Evolutionary conservation across 2,888 invertebrate species (phyloP).

Genomic region (Allophyes oxyacanthae): DNA sequence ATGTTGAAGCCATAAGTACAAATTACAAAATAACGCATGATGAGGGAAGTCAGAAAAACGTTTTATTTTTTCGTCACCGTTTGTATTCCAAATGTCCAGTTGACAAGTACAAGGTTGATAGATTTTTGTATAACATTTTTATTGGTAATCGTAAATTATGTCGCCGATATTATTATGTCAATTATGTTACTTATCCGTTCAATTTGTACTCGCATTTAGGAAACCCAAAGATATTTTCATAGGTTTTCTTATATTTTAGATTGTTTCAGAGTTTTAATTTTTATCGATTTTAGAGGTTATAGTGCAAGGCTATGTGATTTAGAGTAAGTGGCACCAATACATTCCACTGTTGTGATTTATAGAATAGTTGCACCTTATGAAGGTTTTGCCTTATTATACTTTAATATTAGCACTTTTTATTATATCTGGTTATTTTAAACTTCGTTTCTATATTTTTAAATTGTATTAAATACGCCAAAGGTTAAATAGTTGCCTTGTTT

Average conservation of each 20-base stretch:
- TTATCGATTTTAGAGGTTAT: slow-evolving; percentile 59
- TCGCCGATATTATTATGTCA: slow-evolving; percentile 40
- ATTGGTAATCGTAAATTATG: slow-evolving; percentile 44
- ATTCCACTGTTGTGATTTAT: slow-evolving; percentile 87
- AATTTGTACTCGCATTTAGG: slow-evolving; percentile 70
- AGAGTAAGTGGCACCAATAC: slow-evolving; percentile 81
- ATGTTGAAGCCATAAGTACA: slow-evolving; percentile 59
- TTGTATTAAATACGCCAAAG: slow-evolving; percentile 66
- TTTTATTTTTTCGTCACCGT: slow-evolving; percentile 4
- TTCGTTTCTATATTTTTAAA: slow-evolving; percentile 61
- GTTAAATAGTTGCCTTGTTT: slow-evolving; percentile 57
- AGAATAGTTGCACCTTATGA: slow-evolving; percentile 72
- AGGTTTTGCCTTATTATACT: slow-evolving; percentile 54
- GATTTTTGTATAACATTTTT: slow-evolving; percentile 43
- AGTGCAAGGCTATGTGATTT: slow-evolving; percentile 85
- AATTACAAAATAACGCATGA: slow-evolving; percentile 45
- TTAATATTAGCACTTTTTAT: slow-evolving; percentile 56
- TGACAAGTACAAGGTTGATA: slow-evolving; percentile 50
- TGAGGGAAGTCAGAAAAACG: slow-evolving; percentile 7
- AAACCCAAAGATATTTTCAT: slow-evolving; percentile 79
- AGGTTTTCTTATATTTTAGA: slow-evolving; percentile 65
- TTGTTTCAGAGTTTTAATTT: slow-evolving; percentile 63
- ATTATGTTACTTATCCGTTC: slow-evolving; percentile 51
- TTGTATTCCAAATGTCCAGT: slow-evolving; percentile 34
- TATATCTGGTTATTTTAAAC: slow-evolving; percentile 56